Conservation (phyloP, 2,888 invertebrate genomes). For the Diplolepis rosae region DNA sequence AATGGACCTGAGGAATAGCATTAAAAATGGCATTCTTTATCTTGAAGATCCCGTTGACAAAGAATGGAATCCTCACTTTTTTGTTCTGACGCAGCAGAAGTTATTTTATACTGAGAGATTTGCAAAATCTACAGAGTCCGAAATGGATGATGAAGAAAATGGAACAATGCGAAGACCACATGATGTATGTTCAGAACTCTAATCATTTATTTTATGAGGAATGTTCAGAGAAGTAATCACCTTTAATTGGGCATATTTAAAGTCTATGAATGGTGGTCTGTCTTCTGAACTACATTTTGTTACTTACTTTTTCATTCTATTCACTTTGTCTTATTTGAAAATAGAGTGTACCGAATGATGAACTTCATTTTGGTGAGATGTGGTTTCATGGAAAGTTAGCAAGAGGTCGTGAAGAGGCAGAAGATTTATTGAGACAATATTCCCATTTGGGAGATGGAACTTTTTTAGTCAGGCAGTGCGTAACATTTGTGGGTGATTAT, state of each 20-base stretch:
- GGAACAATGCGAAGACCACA: slow-evolving; percentile 56
- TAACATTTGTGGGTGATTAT: slow-evolving; percentile 97
- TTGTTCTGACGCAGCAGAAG: slow-evolving; percentile 91
- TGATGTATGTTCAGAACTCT: slow-evolving; percentile 54
- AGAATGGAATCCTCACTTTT: slow-evolving; percentile 95
- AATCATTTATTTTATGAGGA: not conserved
- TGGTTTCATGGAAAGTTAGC: slow-evolving; percentile 95
- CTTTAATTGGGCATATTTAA: no score
- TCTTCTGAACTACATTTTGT: no score
- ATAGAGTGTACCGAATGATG: slow-evolving; percentile 85
- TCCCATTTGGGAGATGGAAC: slow-evolving; percentile 92
- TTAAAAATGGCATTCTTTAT: slow-evolving; percentile 92
- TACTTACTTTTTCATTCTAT: not conserved
- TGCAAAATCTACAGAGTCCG: slow-evolving; percentile 71
- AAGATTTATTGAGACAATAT: slow-evolving; percentile 81
- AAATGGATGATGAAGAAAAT: slow-evolving; percentile 76
- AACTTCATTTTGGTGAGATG: slow-evolving; percentile 92
- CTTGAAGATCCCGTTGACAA: slow-evolving; percentile 92
- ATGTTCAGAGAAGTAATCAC: no score
- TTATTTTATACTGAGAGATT: slow-evolving; percentile 89
- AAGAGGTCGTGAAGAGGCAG: slow-evolving; percentile 85
- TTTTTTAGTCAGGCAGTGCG: slow-evolving; percentile 93
- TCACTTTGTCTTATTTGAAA: slow-evolving; percentile 30
- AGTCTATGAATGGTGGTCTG: no score
- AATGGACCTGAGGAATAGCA: slow-evolving; percentile 85